phyloP scores from a whole-genome alignment of 2,888 invertebrate genomes.

The Latrodectus hesperus region DNA sequence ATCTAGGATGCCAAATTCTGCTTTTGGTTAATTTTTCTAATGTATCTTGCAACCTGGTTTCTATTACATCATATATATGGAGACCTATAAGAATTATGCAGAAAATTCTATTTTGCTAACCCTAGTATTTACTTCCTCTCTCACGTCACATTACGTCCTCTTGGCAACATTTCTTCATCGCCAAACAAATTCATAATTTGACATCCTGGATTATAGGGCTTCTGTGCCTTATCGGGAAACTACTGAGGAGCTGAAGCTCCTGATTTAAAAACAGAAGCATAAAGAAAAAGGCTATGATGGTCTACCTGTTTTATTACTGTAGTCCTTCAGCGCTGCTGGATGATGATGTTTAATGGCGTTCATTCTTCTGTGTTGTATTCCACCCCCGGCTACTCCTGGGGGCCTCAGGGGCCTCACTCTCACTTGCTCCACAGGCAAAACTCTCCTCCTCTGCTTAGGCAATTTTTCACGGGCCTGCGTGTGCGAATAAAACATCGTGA shows the following conservation, averaged over 20 bases:
- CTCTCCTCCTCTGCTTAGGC: slow-evolving; percentile 97
- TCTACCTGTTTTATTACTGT: slow-evolving; percentile 62
- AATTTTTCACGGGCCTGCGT: slow-evolving; percentile 97
- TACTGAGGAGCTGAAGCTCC: not conserved
- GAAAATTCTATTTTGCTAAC: too few species aligned
- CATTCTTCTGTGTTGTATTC: slow-evolving; percentile 81
- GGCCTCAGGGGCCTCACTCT: slow-evolving; percentile 79
- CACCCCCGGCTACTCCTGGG: slow-evolving; percentile 74
- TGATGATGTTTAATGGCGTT: slow-evolving; percentile 91
- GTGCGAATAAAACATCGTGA: slow-evolving; percentile 81
- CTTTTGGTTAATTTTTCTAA: too few species aligned
- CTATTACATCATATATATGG: too few species aligned
- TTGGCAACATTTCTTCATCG: too few species aligned
- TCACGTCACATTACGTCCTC: too few species aligned
- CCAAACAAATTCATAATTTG: too few species aligned
- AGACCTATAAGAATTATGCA: too few species aligned
- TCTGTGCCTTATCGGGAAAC: too few species aligned
- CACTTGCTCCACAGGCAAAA: slow-evolving; percentile 95
- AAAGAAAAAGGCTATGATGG: not conserved
- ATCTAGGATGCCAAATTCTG: too few species aligned
- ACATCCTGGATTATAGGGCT: too few species aligned
- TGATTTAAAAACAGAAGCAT: not conserved
- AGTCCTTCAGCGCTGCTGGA: slow-evolving; percentile 76
- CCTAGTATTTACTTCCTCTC: too few species aligned
- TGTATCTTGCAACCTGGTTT: too few species aligned